phyloP scores from a whole-genome alignment of 2,797 vertebrate genomes.

The Meriones psammophilus region DNA sequence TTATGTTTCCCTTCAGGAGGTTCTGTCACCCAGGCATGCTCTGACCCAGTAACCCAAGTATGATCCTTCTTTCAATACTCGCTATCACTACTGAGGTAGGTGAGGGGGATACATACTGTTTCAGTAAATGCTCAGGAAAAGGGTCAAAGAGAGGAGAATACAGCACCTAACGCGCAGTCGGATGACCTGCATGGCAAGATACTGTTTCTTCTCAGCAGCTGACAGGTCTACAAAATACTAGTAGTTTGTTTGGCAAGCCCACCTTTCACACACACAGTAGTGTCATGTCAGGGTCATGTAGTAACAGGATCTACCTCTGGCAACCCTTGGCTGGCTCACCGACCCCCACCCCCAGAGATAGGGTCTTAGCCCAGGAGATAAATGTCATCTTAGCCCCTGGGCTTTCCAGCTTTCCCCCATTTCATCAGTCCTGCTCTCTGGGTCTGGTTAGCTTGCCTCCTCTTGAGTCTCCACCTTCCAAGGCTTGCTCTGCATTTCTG shows the following conservation, averaged over 20 bases:
- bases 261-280: neutral
- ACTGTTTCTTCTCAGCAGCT: conserved; percentile 4
- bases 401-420: neutral
- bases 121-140: conserved; percentile 59
- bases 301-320: neutral
- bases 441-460: conserved; percentile 7
- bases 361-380: neutral
- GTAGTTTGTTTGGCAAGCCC: neutral
- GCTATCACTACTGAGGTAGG: conserved; percentile 52
- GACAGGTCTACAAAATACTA: neutral
- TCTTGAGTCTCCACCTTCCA: neutral
- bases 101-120: conserved; percentile 57
- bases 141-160: conserved; percentile 30
- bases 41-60: neutral
- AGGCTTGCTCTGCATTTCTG: conserved; percentile 59
- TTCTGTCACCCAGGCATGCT: neutral
- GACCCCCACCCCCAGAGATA: neutral
- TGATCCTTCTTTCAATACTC: conserved; percentile 64
- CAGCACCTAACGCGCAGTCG: neutral
- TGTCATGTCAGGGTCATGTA: neutral
- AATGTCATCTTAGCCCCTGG: neutral
- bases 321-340: too few species aligned
- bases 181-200: conserved; percentile 9
- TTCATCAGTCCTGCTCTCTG: neutral
- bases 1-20: conserved; percentile 34